Conservation (phyloP, 2,888 invertebrate species). For the Smittia aterrima region DNA sequence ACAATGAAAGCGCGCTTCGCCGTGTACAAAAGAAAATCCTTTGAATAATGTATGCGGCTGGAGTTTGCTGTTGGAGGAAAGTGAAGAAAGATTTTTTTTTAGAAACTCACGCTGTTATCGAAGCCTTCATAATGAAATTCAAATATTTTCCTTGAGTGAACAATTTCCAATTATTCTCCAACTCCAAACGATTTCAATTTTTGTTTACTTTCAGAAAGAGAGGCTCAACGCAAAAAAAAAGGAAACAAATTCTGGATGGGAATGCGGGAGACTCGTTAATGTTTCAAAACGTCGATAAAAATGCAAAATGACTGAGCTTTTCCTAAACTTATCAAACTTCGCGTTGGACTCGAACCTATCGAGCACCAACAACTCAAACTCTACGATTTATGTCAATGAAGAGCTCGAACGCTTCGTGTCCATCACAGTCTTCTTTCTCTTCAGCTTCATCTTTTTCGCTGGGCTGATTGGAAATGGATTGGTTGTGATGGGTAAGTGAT, state of each 20-base stretch:
- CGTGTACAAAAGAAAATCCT: no score
- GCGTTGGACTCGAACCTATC: neutral
- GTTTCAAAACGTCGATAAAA: neutral
- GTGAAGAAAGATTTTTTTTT: no score
- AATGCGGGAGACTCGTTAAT: no score
- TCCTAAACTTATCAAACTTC: neutral
- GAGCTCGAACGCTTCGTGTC: constrained; percentile 63
- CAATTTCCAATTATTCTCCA: no score
- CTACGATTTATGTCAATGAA: constrained; percentile 5
- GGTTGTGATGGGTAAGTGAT: constrained; percentile 66
- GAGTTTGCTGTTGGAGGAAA: no score
- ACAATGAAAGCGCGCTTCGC: no score
- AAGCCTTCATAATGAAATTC: no score
- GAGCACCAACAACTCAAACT: neutral
- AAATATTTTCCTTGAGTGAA: no score
- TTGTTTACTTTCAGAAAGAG: neutral
- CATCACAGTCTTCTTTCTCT: constrained; percentile 77
- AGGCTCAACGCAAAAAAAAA: neutral
- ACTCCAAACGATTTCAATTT: no score
- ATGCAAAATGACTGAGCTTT: constrained; percentile 15
- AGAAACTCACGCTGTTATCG: no score
- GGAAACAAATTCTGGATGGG: no score
- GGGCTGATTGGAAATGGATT: constrained; percentile 85
- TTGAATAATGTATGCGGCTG: no score
- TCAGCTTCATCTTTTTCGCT: constrained; percentile 80